phyloP scores from a whole-genome alignment of 2,113 vertebrate species.

The Ameiurus melas region DNA sequence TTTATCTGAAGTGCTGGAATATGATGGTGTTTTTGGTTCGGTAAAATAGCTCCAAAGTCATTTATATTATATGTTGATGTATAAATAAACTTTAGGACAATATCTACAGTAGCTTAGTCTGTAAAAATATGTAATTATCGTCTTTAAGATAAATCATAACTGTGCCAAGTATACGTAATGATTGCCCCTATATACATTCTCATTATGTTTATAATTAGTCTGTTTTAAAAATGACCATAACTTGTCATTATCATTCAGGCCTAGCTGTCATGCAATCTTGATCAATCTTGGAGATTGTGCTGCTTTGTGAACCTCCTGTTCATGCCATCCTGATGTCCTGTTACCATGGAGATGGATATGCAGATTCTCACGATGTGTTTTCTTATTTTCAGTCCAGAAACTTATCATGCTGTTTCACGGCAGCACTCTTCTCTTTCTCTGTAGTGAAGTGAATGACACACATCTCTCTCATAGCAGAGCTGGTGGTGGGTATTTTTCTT shows the following conservation, averaged over 20 bases:
- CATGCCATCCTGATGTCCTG: constrained; percentile 41
- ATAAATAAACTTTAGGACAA: neutral
- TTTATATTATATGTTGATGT: neutral
- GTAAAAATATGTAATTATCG: neutral
- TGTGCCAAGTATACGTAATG: neutral
- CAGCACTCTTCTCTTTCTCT: constrained; percentile 11
- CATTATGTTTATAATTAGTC: neutral
- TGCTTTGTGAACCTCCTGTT: constrained; percentile 38
- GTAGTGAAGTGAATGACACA: constrained; percentile 25
- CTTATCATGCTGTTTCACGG: constrained; percentile 12
- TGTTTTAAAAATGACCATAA: neutral
- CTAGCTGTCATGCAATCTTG: neutral
- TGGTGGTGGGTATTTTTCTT: neutral
- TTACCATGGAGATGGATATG: constrained; percentile 46
- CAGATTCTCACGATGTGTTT: constrained; percentile 15
- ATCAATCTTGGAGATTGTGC: neutral
- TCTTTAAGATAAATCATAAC: neutral
- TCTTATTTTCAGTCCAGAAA: constrained; percentile 12
- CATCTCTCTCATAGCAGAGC: constrained; percentile 23
- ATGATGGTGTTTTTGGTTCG: neutral
- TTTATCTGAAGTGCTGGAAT: neutral
- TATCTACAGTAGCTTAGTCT: neutral
- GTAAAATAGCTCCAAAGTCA: neutral
- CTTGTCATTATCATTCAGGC: neutral
- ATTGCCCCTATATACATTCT: neutral